phyloP scores from a whole-genome alignment of 2,113 vertebrate species.

The Bambusicola thoracicus region DNA sequence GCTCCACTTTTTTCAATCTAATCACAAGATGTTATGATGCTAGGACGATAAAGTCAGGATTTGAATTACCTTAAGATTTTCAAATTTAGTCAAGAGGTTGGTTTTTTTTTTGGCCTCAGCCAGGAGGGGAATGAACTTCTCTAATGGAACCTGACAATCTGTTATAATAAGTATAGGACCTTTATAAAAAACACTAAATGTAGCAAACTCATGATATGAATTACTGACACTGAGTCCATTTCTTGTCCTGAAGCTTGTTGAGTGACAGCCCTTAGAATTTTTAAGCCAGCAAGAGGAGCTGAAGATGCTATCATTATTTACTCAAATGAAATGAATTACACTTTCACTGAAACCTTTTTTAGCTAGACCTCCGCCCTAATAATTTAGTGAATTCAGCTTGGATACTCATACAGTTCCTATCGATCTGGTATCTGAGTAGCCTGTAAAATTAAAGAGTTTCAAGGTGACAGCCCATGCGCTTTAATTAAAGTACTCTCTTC shows the following conservation, averaged over 20 bases:
- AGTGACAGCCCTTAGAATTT: background rate
- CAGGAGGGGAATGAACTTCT: background rate
- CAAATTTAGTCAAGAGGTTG: background rate
- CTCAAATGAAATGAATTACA: background rate
- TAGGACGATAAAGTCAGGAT: background rate
- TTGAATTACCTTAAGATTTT: background rate
- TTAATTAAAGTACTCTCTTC: background rate
- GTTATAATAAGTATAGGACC: background rate
- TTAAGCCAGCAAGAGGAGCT: background rate
- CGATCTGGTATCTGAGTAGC: background rate
- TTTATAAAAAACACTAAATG: conserved; percentile 9
- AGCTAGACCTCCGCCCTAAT: background rate
- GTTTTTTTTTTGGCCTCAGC: background rate
- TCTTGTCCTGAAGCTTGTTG: background rate
- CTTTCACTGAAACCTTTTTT: background rate
- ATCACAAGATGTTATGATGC: background rate
- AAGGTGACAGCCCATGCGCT: background rate
- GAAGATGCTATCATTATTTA: conserved; percentile 11
- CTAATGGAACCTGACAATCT: conserved; percentile 30
- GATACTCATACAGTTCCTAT: background rate
- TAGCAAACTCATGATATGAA: background rate
- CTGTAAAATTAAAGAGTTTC: background rate
- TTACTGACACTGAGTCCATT: background rate
- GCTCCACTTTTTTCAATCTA: background rate
- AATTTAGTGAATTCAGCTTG: background rate